phyloP scores from a whole-genome alignment of 2,888 invertebrate genomes.

The Byasa hedistus region DNA sequence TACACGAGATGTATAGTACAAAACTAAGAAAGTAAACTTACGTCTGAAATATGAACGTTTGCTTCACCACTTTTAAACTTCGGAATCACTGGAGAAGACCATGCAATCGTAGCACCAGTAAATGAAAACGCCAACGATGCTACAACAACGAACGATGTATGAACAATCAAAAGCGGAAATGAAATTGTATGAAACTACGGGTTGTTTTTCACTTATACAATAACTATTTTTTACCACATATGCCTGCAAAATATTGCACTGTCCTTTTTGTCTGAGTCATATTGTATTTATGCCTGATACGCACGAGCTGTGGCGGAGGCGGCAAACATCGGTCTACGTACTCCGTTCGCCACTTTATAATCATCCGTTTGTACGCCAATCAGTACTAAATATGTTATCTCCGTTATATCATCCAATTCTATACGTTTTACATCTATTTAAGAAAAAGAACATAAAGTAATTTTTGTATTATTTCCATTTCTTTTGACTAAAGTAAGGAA shows the following conservation, averaged over 20 bases:
- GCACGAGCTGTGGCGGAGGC: too few relatives aligned
- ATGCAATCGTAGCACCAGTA: constrained; percentile 71
- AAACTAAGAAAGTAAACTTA: constrained; percentile 44
- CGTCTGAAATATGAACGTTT: constrained; percentile 62
- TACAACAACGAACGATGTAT: constrained; percentile 39
- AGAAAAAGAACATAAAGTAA: not conserved
- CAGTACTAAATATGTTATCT: constrained; percentile 1
- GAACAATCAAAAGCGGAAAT: constrained; percentile 14
- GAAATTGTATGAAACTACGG: not conserved
- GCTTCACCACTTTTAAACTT: constrained; percentile 70
- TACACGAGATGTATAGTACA: not conserved
- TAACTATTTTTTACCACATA: constrained; percentile 53
- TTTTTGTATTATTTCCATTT: not conserved
- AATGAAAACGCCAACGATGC: constrained; percentile 70
- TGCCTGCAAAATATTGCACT: constrained; percentile 70
- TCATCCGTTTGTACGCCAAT: constrained; percentile 3
- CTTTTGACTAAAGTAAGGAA: not conserved
- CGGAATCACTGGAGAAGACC: constrained; percentile 80
- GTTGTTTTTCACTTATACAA: constrained; percentile 28
- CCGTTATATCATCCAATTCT: not conserved
- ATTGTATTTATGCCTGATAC: constrained; percentile 6
- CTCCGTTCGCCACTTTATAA: not conserved
- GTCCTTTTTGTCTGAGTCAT: constrained; percentile 50
- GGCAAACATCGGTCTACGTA: constrained; percentile 5
- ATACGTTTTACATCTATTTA: not conserved